Evolutionary conservation across 2,113 vertebrate species (phyloP).

Genomic region (Grus americana): DNA sequence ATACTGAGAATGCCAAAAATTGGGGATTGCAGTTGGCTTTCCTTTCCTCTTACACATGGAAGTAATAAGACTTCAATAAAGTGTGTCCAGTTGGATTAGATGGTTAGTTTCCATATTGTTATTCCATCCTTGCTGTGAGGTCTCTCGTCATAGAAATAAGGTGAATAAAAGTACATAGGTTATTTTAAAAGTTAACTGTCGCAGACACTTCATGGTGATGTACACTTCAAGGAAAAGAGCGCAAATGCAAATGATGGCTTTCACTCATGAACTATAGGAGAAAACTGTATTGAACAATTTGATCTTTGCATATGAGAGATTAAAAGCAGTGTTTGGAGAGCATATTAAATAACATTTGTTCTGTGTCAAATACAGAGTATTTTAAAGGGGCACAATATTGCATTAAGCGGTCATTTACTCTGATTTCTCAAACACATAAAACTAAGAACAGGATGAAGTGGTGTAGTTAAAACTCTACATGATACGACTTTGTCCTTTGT

Average conservation of each 20-base stretch:
- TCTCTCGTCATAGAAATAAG: conserved; percentile 58
- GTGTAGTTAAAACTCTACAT: neutral
- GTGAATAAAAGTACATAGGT: conserved; percentile 5
- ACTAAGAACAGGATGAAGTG: neutral
- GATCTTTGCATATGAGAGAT: neutral
- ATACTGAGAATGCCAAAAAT: conserved; percentile 65
- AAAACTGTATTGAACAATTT: neutral
- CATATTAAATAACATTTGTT: neutral
- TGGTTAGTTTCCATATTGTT: conserved; percentile 77
- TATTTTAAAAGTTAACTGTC: neutral
- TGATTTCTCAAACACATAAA: neutral
- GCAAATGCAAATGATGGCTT: neutral
- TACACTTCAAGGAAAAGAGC: neutral
- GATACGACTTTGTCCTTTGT: neutral
- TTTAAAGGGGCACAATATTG: neutral
- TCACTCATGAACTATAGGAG: neutral
- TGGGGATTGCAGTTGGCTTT: conserved; percentile 66
- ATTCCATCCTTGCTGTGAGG: conserved; percentile 75
- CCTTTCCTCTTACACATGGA: conserved; percentile 75
- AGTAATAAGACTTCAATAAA: conserved; percentile 76
- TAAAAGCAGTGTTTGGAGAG: neutral
- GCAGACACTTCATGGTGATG: neutral
- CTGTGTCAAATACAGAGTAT: neutral
- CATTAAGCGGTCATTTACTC: neutral
- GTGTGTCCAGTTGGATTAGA: conserved; percentile 71